Conservation (phyloP, 2,113 vertebrate genomes). For the Podarcis muralis region DNA sequence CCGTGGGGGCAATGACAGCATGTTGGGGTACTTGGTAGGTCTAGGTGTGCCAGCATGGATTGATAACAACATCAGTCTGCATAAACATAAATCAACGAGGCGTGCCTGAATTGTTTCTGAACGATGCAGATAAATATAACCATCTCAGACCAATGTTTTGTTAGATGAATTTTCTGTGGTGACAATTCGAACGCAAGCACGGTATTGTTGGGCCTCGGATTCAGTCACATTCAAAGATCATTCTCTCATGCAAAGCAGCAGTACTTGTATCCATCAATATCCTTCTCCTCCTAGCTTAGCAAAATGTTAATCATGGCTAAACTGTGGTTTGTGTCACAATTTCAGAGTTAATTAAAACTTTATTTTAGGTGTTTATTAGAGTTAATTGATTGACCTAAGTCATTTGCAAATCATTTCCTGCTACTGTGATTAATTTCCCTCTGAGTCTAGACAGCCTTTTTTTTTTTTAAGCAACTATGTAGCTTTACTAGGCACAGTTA, state of each 20-base stretch:
- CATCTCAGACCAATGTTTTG: neutral
- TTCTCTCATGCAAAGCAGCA: neutral
- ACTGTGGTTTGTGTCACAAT: constrained; percentile 64
- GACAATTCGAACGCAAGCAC: neutral
- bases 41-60: neutral
- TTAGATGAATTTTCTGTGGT: neutral
- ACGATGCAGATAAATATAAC: constrained; percentile 10
- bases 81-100: neutral
- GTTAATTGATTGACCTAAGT: constrained; percentile 70
- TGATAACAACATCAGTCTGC: neutral
- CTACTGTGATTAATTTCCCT: constrained; percentile 62
- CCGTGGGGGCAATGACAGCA: neutral
- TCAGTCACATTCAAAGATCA: constrained; percentile 10
- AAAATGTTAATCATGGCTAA: constrained; percentile 67
- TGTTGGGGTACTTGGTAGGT: neutral
- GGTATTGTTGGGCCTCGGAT: neutral
- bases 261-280: constrained; percentile 59
- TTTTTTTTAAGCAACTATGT: neutral
- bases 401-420: constrained; percentile 49
- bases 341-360: constrained; percentile 69
- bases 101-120: neutral
- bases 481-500: constrained; percentile 31
- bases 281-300: constrained; percentile 56
- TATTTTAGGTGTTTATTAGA: constrained; percentile 69
- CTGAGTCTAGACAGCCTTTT: constrained; percentile 19